These are phyloP conservation scores for Hydrocynus forskahlii DNA, from an alignment of 2,797 vertebrate species.

Conservation along the genomic window DNA sequence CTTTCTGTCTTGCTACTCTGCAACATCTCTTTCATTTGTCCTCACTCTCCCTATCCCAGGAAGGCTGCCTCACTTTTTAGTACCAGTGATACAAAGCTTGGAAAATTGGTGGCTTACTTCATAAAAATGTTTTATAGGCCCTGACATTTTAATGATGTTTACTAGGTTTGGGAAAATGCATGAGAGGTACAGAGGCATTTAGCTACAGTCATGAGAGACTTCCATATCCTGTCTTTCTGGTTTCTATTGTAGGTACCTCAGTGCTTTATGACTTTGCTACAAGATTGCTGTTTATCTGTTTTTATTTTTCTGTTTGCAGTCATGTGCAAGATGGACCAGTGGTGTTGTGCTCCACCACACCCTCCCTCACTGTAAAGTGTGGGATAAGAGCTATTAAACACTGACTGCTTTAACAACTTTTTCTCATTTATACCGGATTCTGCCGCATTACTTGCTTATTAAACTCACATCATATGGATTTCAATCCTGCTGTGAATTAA, in stretches of 20 bases:
- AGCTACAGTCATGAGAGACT: constrained; percentile 65
- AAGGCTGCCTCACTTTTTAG: constrained; percentile 32
- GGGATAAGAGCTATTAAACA: constrained; percentile 64
- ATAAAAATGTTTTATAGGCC: constrained; percentile 80
- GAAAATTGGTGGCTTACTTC: constrained; percentile 79
- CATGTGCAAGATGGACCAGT: constrained; percentile 66
- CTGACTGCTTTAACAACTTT: constrained; percentile 54
- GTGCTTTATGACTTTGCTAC: constrained; percentile 66
- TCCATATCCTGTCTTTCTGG: constrained; percentile 62
- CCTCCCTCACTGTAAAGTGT: constrained; percentile 64
- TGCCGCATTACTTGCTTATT: constrained; percentile 68
- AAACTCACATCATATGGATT: constrained; percentile 65
- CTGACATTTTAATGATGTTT: constrained; percentile 83
- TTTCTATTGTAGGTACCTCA: constrained; percentile 44
- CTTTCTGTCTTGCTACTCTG: background rate
- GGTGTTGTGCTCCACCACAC: constrained; percentile 27
- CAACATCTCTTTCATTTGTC: constrained; percentile 39
- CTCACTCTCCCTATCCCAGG: constrained; percentile 40
- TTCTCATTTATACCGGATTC: constrained; percentile 62
- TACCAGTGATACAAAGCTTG: constrained; percentile 59
- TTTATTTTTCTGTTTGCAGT: constrained; percentile 72
- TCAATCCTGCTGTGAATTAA: constrained; percentile 63
- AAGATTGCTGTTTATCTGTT: constrained; percentile 66
- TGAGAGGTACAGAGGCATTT: constrained; percentile 59
- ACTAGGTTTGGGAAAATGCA: constrained; percentile 72